Conservation (phyloP, 2,113 vertebrate species). For the Zosterops japonicus region DNA sequence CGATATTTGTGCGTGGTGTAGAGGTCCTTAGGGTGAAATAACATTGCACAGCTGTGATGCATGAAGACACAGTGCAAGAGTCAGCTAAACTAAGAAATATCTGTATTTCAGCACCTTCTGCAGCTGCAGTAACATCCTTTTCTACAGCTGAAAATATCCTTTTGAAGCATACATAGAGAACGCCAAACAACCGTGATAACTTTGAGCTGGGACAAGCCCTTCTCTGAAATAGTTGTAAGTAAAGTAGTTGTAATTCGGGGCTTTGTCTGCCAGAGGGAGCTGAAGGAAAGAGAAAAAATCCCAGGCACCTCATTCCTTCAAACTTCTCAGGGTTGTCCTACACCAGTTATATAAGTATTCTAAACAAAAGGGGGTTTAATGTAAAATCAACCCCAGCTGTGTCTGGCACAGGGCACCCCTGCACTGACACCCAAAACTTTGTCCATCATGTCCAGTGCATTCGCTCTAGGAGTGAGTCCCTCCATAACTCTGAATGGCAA, state of each 20-base stretch:
- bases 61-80: neutral
- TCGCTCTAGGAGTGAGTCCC: fast-evolving
- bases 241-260: neutral
- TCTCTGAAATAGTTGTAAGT: fast-evolving
- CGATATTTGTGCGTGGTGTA: neutral
- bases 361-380: neutral
- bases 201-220: neutral
- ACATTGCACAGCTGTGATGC: neutral
- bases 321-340: neutral
- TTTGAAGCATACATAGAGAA: neutral
- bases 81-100: neutral
- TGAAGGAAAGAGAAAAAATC: neutral
- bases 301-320: too few relatives aligned
- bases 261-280: slow-evolving; percentile 32
- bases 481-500: neutral
- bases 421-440: neutral
- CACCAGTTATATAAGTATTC: neutral
- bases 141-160: neutral
- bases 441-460: neutral
- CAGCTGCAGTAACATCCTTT: neutral
- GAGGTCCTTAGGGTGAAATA: neutral
- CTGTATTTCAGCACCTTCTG: neutral
- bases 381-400: neutral
- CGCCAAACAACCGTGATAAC: neutral
- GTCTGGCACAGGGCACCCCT: neutral